phyloP scores from a whole-genome alignment of 1,140 invertebrate species.

The Laupala kohalensis region DNA sequence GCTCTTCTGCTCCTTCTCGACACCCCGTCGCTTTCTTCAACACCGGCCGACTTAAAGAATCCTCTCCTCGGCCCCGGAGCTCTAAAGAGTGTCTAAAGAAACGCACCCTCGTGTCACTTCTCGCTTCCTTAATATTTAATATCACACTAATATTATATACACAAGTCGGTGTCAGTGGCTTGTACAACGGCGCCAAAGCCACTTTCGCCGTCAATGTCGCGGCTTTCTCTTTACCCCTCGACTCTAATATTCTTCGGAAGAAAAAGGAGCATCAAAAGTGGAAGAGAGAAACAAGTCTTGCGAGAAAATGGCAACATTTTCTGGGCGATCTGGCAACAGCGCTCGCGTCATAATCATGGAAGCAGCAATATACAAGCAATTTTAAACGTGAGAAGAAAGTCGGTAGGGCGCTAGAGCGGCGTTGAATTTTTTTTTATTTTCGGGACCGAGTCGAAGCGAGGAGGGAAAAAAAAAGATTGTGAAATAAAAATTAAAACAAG shows the following conservation, averaged over 20 bases:
- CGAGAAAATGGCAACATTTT: background rate
- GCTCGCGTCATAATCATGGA: background rate
- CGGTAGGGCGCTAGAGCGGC: background rate
- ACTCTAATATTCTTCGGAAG: background rate
- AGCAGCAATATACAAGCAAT: background rate
- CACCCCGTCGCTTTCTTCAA: background rate
- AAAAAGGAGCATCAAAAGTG: background rate
- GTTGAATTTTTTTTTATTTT: background rate
- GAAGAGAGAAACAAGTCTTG: background rate
- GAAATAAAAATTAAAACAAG: background rate
- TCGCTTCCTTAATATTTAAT: conserved; percentile 7
- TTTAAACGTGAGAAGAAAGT: background rate
- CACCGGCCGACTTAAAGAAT: background rate
- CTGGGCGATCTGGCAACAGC: background rate
- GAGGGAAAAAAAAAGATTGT: background rate
- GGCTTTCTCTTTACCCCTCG: background rate
- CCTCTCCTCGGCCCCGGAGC: background rate
- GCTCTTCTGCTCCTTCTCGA: background rate
- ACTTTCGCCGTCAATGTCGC: no score
- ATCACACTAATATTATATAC: conserved; percentile 6
- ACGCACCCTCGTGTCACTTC: conserved; percentile 6
- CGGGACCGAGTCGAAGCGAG: background rate
- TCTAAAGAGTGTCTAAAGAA: background rate
- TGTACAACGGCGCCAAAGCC: background rate
- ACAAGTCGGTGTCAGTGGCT: background rate